These are phyloP conservation scores for Stramonita haemastoma DNA, from an alignment of 2,888 invertebrate species.

Conservation along the genomic window DNA sequence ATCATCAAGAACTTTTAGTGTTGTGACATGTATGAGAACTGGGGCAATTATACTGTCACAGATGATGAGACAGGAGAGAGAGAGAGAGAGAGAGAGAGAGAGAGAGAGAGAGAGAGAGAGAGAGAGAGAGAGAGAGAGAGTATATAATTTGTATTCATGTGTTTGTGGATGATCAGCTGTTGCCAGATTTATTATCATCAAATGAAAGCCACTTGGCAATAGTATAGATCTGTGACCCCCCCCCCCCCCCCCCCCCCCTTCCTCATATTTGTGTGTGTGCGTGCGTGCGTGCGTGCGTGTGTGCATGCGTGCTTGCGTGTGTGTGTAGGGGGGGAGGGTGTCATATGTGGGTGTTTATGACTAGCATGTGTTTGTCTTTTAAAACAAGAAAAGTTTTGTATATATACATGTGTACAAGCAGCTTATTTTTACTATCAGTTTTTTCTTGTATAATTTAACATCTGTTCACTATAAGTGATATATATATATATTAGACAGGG, in stretches of 20 bases:
- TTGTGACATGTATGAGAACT: too few relatives aligned
- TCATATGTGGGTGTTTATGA: neutral
- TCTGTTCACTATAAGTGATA: too few relatives aligned
- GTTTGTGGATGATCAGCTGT: neutral
- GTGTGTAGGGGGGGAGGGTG: neutral
- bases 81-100: neutral
- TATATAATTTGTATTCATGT: neutral
- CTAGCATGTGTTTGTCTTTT: neutral
- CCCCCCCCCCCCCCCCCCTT: neutral
- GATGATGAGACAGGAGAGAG: neutral
- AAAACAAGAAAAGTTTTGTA: neutral
- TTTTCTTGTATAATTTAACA: too few relatives aligned
- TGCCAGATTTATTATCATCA: neutral
- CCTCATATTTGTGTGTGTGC: neutral
- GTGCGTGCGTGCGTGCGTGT: conserved; percentile 2
- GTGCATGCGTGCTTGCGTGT: conserved; percentile 11
- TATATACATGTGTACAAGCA: neutral
- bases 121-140: neutral
- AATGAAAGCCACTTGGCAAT: too few relatives aligned
- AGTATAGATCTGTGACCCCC: too few relatives aligned
- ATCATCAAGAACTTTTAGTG: too few relatives aligned
- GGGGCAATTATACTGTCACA: too few relatives aligned
- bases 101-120: neutral
- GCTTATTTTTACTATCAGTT: too few relatives aligned
- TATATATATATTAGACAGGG: too few relatives aligned